Base-by-base conservation (phyloP, 2,797 vertebrate species). In the Holocentrus rufus region DNA sequence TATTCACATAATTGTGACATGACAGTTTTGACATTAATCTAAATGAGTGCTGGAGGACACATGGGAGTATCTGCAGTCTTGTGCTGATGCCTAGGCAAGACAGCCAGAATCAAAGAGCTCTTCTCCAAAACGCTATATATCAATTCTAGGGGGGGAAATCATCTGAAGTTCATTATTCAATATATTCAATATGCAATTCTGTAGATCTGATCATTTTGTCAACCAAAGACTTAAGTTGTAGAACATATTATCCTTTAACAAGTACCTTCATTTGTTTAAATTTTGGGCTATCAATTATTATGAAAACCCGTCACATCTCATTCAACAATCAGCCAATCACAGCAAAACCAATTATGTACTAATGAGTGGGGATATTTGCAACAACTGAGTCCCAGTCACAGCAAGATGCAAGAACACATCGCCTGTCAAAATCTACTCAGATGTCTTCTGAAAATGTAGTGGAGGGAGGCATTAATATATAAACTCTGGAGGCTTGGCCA, bases 261-360 rank as follows among this genome's bases (percentile, higher is more conserved):
- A 52, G n/a, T 22, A 52, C 1, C 14, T 15, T 13, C 15, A 44
- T 44, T 17, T 30, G 34, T 10, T 36, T 44, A 56, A 10, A 13
- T 47, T 55, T 59, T 70, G 9, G 22, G 31, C 25, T 13, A 27
- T 47, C 47, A 39, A 10, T 52, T 42, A 7, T 63, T 50, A 65
- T 34, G 55, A 47, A 65, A 73, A 76, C 58, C 49, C 36, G 44
- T 79, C 39, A 69, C 58, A 64, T 75, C 57, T 81, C 63, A 75
- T 84, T 72, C 55, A n/a, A 39, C 30, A 56, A 76, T 86, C 68
- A 80, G 34, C 25, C 0, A 36, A 66, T 72, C 7, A 20, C 84
- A 85, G 68, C 72, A 78, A 82, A 90, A 87, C 87, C 74, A 91
- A 90, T 90, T 86, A 85, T 68, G 56, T 53, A 50, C 64, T 92